phyloP scores from a whole-genome alignment of 2,888 invertebrate species.

The Agrotis ipsilon region DNA sequence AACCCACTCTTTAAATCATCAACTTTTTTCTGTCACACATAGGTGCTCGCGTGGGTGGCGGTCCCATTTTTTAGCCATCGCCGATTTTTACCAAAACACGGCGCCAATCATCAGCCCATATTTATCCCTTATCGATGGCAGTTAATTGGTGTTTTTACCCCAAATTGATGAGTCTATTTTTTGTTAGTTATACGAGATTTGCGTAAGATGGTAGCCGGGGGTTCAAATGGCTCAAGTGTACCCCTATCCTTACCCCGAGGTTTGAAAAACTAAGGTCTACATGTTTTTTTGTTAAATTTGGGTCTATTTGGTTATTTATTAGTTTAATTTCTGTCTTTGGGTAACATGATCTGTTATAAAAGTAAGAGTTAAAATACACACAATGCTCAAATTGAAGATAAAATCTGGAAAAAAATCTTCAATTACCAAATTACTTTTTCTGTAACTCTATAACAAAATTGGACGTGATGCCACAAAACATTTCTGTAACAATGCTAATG shows the following conservation, averaged over 20 bases:
- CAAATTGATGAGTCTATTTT: conserved; percentile 70
- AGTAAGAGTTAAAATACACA: conserved; percentile 6
- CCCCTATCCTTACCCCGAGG: conserved; percentile 14
- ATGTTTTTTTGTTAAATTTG: conserved; percentile 8
- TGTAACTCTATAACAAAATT: conserved; percentile 54
- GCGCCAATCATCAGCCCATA: conserved; percentile 75
- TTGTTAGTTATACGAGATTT: conserved; percentile 54
- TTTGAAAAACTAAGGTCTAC: conserved; percentile 13
- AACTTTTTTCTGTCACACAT: conserved; percentile 43
- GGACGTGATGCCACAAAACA: conserved; percentile 22
- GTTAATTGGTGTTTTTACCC: conserved; percentile 85
- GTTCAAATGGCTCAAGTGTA: conserved; percentile 32
- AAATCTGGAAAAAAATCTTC: conserved; percentile 12
- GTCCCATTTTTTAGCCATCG: conserved; percentile 70
- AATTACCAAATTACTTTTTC: conserved; percentile 24
- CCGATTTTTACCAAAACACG: conserved; percentile 70
- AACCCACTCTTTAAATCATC: conserved; percentile 26
- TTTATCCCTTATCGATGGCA: conserved; percentile 75
- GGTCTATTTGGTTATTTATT: conserved; percentile 28
- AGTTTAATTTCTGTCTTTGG: background rate
- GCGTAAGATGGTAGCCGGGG: conserved; percentile 80
- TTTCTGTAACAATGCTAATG: conserved; percentile 44
- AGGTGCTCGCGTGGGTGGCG: conserved; percentile 70
- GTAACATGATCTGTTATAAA: conserved; percentile 31
- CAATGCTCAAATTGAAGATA: conserved; percentile 13